Percentiles rank a stretch among this genome's conserved stretches.
phyloP scores from a whole-genome alignment of 2,888 invertebrate species.

The Sarcophaga caerulescens region DNA sequence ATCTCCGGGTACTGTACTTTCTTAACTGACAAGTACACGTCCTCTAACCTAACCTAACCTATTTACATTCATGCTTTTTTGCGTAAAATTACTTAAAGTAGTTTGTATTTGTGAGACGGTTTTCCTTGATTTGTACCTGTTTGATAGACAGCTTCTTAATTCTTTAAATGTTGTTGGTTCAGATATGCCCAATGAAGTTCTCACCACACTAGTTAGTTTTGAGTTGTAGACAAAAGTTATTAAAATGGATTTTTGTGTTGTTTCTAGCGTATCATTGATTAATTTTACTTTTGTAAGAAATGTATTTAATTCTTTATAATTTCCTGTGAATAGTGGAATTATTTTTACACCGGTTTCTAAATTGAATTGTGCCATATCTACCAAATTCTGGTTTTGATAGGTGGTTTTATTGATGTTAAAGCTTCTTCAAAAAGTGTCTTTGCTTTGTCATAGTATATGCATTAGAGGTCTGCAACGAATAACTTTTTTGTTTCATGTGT shows the following conservation, averaged over 20 bases:
- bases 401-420: background rate
- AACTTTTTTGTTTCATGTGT: no score
- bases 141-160: background rate
- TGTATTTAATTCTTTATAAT: slow-evolving; percentile 20
- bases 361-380: slow-evolving; percentile 5
- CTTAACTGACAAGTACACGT: no score
- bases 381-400: background rate
- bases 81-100: background rate
- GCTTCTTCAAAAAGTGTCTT: background rate
- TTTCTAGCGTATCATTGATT: background rate
- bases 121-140: background rate
- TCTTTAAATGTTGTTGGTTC: background rate
- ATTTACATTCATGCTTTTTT: slow-evolving; percentile 7
- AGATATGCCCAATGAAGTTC: background rate
- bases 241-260: background rate
- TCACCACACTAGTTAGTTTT: background rate
- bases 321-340: background rate
- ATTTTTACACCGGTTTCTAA: background rate
- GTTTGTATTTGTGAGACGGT: background rate
- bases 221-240: background rate
- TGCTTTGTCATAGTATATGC: background rate
- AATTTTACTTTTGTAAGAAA: background rate
- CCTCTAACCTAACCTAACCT: no score
- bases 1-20: no score
- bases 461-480: no score